A percentile compares a stretch with the other conserved stretches of the same genome.
Evolutionary conservation across 2,797 vertebrate species (phyloP).

Genomic region (Sebastes nivosus): DNA sequence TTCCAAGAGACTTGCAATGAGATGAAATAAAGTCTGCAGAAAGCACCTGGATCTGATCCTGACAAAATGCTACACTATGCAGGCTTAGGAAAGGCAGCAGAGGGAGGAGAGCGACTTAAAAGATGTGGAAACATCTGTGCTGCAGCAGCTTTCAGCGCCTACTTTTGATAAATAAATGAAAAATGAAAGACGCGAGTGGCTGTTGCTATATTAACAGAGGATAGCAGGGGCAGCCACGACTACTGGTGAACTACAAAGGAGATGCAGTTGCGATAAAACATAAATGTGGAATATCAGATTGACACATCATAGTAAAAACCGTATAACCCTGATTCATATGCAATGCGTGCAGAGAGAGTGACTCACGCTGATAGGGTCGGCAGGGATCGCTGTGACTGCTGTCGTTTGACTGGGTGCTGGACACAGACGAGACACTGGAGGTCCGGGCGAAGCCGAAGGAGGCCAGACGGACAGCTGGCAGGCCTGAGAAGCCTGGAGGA

Average conservation of each 20-base stretch:
- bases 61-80: slow-evolving; percentile 28
- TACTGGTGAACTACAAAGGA: neutral
- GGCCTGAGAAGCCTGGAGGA: slow-evolving; percentile 90
- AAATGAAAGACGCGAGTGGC: slow-evolving; percentile 4
- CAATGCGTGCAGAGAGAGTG: neutral
- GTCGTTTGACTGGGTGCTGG: slow-evolving; percentile 90
- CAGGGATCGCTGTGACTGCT: slow-evolving; percentile 85
- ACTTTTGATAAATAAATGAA: slow-evolving; percentile 25
- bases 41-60: neutral
- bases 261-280: neutral
- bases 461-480: slow-evolving; percentile 87
- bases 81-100: slow-evolving; percentile 2
- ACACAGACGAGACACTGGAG: slow-evolving; percentile 90
- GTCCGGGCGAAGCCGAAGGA: slow-evolving; percentile 90
- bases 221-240: neutral
- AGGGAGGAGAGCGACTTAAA: slow-evolving; percentile 7
- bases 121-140: neutral
- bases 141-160: slow-evolving; percentile 17
- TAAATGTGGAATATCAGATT: neutral
- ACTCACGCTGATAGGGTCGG: slow-evolving; percentile 84
- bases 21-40: neutral
- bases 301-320: neutral
- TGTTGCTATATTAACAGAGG: slow-evolving; percentile 49
- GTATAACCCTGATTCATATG: neutral
- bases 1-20: too few species aligned